Conservation (phyloP, 1,140 invertebrate genomes). For the Caenorhabditis latens region DNA sequence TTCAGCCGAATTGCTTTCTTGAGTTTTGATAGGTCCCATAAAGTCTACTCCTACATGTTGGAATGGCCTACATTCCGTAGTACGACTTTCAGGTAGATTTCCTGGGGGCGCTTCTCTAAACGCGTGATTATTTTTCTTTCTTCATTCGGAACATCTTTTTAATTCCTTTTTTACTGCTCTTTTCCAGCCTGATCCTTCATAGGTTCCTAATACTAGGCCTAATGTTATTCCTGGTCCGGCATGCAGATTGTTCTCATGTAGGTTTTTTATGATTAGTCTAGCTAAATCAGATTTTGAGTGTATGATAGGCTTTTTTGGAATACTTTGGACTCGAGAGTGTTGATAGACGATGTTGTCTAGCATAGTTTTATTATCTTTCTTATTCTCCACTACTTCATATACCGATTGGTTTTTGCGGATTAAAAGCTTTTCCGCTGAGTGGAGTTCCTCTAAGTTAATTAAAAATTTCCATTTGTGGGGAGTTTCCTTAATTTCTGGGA, state of each 20-base stretch:
- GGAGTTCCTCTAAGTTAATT: too few species aligned
- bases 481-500: too few species aligned
- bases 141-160: slow-evolving; percentile 36
- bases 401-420: not conserved
- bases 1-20: slow-evolving; percentile 44
- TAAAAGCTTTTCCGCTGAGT: not conserved
- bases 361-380: too few species aligned
- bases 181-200: not conserved
- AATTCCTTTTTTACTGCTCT: slow-evolving; percentile 35
- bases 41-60: slow-evolving; percentile 49
- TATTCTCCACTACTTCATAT: too few species aligned
- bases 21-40: slow-evolving; percentile 22
- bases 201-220: not conserved
- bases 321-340: not conserved
- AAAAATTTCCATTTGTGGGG: too few species aligned
- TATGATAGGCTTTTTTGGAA: not conserved
- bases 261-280: not conserved
- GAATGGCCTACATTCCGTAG: slow-evolving; percentile 51
- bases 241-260: not conserved
- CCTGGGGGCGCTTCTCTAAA: slow-evolving; percentile 51
- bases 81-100: slow-evolving; percentile 58
- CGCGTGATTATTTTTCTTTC: not conserved
- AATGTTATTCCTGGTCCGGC: not conserved
- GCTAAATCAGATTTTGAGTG: not conserved
- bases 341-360: too few species aligned